Evolutionary conservation across 2,797 vertebrate species (phyloP).

Genomic region (Prionace glauca): DNA sequence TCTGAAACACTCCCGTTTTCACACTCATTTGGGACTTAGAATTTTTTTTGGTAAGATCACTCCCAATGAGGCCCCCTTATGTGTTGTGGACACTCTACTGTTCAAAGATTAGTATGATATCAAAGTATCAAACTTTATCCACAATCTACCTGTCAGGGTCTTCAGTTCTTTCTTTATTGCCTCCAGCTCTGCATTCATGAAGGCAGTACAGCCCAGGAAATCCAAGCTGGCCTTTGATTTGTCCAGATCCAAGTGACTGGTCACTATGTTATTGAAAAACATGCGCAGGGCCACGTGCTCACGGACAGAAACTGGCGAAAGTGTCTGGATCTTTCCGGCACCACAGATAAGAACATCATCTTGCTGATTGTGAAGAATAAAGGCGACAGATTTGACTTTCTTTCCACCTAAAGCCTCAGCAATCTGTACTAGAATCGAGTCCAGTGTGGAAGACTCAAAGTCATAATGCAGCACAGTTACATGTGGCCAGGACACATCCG

Average conservation of each 20-base stretch:
- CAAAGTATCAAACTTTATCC: neutral
- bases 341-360: slow-evolving; percentile 15
- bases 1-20: no score
- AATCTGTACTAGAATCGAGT: neutral
- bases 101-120: neutral
- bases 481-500: neutral
- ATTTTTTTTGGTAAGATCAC: no score
- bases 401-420: slow-evolving; percentile 17
- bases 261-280: neutral
- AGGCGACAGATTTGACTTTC: slow-evolving; percentile 15
- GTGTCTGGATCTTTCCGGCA: slow-evolving; percentile 7
- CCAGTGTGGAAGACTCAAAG: slow-evolving; percentile 8
- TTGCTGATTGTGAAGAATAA: slow-evolving; percentile 20
- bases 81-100: neutral
- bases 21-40: no score
- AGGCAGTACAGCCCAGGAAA: slow-evolving; percentile 14
- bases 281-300: neutral
- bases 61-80: neutral
- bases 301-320: neutral
- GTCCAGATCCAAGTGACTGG: neutral
- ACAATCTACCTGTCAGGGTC: slow-evolving; percentile 1
- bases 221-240: neutral
- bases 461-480: slow-evolving; percentile 14
- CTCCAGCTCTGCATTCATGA: neutral
- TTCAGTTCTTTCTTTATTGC: neutral